These are phyloP conservation scores for Camponotus pennsylvanicus DNA, from an alignment of 1,140 invertebrate genomes.

Conservation along the genomic window DNA sequence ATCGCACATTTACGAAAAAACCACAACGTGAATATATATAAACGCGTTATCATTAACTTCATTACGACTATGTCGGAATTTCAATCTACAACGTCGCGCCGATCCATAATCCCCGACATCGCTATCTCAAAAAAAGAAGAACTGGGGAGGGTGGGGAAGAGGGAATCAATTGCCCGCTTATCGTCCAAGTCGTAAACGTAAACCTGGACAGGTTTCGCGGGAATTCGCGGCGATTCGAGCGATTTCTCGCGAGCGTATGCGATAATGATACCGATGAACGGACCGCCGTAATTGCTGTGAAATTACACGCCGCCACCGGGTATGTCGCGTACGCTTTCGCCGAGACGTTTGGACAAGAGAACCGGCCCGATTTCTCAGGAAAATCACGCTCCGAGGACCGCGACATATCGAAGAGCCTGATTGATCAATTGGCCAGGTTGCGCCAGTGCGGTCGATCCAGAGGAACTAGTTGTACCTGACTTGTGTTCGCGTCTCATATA, in stretches of 20 bases:
- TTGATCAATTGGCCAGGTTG: conserved; percentile 73
- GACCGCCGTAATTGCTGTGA: conserved; percentile 58
- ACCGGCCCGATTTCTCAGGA: conserved; percentile 59
- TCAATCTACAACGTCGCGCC: conserved; percentile 13
- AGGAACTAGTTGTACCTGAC: conserved; percentile 68
- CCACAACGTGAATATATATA: conserved; percentile 25
- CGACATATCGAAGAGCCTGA: conserved; percentile 56
- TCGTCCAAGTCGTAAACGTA: conserved; percentile 10
- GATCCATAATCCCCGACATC: conserved; percentile 1
- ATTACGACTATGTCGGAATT: conserved; percentile 44
- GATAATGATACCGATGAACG: conserved; percentile 59
- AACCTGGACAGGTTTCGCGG: conserved; percentile 31
- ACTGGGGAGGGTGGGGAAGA: background rate
- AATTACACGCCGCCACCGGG: conserved; percentile 61
- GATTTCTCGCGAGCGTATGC: conserved; percentile 45
- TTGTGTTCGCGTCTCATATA: conserved; percentile 24
- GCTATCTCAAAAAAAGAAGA: background rate
- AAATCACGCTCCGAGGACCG: conserved; percentile 39
- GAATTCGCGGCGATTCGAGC: conserved; percentile 39
- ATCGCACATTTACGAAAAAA: conserved; percentile 9
- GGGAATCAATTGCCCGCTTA: conserved; percentile 50
- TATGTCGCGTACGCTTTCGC: conserved; percentile 41
- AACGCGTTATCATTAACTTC: conserved; percentile 52
- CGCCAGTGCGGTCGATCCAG: conserved; percentile 43
- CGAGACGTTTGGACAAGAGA: conserved; percentile 23